Evolutionary conservation across 2,113 vertebrate species (phyloP).

Genomic region (Globicephala melas): DNA sequence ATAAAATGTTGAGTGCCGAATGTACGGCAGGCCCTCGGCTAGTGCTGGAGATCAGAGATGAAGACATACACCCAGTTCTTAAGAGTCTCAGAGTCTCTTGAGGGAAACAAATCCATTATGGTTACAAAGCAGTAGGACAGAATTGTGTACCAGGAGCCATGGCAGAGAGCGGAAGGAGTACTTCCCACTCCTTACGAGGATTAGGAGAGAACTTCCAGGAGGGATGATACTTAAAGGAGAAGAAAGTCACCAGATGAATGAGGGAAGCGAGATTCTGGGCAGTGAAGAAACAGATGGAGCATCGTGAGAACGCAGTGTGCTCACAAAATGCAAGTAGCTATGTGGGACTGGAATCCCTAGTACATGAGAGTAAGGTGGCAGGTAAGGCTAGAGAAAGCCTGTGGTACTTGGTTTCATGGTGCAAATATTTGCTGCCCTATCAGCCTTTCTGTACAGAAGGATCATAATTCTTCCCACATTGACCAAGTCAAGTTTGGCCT

Average conservation of each 20-base stretch:
- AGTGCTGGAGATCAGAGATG: neutral
- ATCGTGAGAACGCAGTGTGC: rapidly evolving
- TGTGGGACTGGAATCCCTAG: neutral
- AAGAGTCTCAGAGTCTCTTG: neutral
- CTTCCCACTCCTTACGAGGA: neutral
- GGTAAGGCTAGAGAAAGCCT: neutral
- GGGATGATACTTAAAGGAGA: neutral
- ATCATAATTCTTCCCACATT: neutral
- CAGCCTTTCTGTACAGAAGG: neutral
- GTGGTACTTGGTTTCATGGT: neutral
- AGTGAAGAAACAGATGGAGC: neutral
- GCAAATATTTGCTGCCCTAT: neutral
- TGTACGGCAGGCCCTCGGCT: neutral
- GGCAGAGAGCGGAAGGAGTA: neutral
- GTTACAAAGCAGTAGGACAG: neutral
- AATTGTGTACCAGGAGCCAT: neutral
- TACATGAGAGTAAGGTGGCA: neutral
- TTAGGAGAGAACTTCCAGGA: neutral
- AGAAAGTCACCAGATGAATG: neutral
- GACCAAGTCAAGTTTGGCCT: neutral
- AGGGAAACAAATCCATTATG: neutral
- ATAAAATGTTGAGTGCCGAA: neutral
- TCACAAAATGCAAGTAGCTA: neutral
- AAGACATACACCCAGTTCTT: neutral
- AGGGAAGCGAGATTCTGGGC: neutral